Conservation (phyloP, 2,797 vertebrate genomes). For the Numenius phaeopus region DNA sequence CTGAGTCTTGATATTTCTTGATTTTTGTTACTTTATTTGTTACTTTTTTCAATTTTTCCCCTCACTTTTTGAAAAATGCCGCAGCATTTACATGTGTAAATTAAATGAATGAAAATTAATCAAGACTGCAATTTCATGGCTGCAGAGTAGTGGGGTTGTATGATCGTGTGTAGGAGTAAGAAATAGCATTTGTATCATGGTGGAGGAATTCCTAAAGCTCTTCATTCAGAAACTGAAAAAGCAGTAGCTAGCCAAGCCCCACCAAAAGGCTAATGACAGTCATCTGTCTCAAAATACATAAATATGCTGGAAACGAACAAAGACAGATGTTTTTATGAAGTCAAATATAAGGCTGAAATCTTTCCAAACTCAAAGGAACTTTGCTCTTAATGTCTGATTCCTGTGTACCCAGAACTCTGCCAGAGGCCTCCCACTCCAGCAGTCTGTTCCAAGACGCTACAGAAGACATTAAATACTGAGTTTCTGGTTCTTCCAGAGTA, state of each 20-base stretch:
- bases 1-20: not conserved
- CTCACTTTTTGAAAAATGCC: not conserved
- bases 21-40: not conserved
- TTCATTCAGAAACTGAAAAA: not conserved
- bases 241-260: not conserved
- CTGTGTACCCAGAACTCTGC: not conserved
- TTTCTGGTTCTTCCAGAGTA: not conserved
- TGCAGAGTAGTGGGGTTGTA: not conserved
- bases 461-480: not conserved
- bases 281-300: constrained; percentile 28
- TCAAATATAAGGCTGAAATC: not conserved
- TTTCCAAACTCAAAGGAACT: constrained; percentile 20
- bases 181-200: not conserved
- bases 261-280: not conserved
- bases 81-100: not conserved
- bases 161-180: not conserved
- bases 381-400: not conserved
- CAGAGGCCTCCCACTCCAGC: not conserved
- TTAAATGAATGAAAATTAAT: not conserved
- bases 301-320: not conserved
- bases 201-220: not conserved
- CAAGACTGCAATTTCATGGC: not conserved
- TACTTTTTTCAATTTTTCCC: not conserved
- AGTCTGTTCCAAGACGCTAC: not conserved
- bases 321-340: not conserved